Base-by-base conservation (phyloP, 2,888 invertebrate species). In the Ophioninae sp. region DNA sequence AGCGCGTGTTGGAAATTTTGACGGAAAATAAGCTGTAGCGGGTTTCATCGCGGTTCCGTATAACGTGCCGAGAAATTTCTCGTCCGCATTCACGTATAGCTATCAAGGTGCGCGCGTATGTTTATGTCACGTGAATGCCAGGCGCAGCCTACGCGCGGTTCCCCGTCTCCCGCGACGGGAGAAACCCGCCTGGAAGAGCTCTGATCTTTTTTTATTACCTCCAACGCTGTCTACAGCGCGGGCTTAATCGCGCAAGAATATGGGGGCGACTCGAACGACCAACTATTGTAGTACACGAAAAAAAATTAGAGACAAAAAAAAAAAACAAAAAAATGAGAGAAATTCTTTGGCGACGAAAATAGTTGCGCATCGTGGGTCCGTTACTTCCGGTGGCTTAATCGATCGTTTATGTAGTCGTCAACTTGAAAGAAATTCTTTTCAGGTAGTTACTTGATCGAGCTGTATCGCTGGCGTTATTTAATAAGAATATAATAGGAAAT, bases 91-190 rank as follows among this genome's bases (percentile, higher is more conserved):
- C 59, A 37, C 59, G 72, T 68, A 50, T 50, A 37, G 62, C 50
- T 41, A 77, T 56, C 57, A 59, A 81, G 61, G 57, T 61, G 81
- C 64, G 76, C 10, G 67, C 13, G 59, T 73, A 73, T 57, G 41
- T 73, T 73, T 62, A 78, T 78, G 70, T 67, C 67, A 77, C 39
- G 70, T 57, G 79, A 79, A 75, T 81, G 83, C 84, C 81, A 81
- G 75, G 81, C 78, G 65, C 78, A 64, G 70, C 84, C 84, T 78
- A 81, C 81, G 81, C 83, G 50, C 50, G 73, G 65, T 70, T 41
- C 62, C 72, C 64, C 41, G 41, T 50, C 70, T 59, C 75, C 23
- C 44, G 50, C 78, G 59, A 84, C 78, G 75, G 79, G 81, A 74
- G 70, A 75, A 79, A 81, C 84, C 56, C 78, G 70, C 74, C 70